Evolutionary conservation across 2,113 vertebrate genomes (phyloP), one percentile per base, ranked within the genome.

Genomic region (Acrocephalus arundinaceus): DNA sequence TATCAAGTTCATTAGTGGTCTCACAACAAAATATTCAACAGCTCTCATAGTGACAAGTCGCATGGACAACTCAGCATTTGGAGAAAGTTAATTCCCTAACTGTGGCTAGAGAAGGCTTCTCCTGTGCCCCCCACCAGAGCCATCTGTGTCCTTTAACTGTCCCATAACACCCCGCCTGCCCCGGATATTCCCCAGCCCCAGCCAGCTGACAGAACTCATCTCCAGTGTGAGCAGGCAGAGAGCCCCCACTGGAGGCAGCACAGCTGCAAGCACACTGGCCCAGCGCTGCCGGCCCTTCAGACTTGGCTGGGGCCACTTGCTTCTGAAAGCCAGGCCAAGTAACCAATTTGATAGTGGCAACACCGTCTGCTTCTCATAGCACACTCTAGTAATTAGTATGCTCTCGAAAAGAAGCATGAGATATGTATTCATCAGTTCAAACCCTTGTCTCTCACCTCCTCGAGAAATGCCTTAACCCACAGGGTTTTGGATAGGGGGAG

Each of bases 401-500:
- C 45, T 89, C 71, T 89, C 67, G 86, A 94, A 93, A 94, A 49
- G 67, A 85, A 82, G 52, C 35, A 37, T 49, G 72, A 89, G n/a
- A 52, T 18, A 45, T 0, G 16, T 43, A 37, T 61, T 90, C 83
- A 61, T 45, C 73, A 63, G 57, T 45, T 89, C 57, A 94, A 92
- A 90, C 35, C 37, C 70, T 37, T 75, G 94, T 87, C 86, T 94
- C 79, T 89, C 95, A 95, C 80, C 84, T 93, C 52, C 35, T 90
- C 76, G 74, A 82, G 89, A 90, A 85, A 67, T 73, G n/a, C 63
- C 39, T 90, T 80, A 94, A 93, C 71, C 71, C 88, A 83, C 72
- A 73, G 31, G 24, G 61, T 48, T 92, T 78, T 91, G 89, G 86
- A 91, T 21, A 81, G 68, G 57, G 84, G 73, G 65, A 93, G 55